Evolutionary conservation across 2,797 vertebrate species (phyloP).

Genomic region (Microtus californicus): DNA sequence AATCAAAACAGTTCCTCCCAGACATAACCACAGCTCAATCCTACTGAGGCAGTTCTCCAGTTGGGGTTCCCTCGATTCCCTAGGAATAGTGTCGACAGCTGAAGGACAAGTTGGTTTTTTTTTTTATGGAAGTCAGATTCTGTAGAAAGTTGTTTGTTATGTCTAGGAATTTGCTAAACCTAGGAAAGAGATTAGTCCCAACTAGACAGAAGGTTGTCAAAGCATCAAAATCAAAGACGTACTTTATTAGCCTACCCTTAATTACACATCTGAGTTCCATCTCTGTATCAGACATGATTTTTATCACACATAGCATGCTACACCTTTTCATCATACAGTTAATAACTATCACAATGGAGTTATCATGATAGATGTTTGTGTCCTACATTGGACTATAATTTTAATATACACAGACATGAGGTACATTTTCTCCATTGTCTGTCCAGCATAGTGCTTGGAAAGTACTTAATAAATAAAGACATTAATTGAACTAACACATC

Average conservation of each 20-base stretch:
- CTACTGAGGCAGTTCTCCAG: neutral
- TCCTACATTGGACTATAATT: neutral
- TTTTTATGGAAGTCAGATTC: neutral
- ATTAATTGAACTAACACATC: neutral
- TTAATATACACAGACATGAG: neutral
- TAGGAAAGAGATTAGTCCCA: neutral
- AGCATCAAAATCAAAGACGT: neutral
- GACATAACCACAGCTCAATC: neutral
- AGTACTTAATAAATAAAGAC: neutral
- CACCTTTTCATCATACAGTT: neutral
- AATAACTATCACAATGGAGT: neutral
- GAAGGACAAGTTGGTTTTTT: conserved; percentile 1
- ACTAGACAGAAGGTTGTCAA: neutral
- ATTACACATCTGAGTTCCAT: neutral
- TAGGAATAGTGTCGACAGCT: neutral
- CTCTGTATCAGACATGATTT: neutral
- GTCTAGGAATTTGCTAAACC: neutral
- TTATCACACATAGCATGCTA: neutral
- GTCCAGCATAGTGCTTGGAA: neutral
- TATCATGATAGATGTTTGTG: neutral
- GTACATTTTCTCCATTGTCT: neutral
- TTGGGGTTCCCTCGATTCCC: neutral
- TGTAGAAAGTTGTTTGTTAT: neutral
- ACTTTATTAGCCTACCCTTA: neutral
- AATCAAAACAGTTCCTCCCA: neutral